Conservation (phyloP, 2,797 vertebrate species). For the Periparus ater region DNA sequence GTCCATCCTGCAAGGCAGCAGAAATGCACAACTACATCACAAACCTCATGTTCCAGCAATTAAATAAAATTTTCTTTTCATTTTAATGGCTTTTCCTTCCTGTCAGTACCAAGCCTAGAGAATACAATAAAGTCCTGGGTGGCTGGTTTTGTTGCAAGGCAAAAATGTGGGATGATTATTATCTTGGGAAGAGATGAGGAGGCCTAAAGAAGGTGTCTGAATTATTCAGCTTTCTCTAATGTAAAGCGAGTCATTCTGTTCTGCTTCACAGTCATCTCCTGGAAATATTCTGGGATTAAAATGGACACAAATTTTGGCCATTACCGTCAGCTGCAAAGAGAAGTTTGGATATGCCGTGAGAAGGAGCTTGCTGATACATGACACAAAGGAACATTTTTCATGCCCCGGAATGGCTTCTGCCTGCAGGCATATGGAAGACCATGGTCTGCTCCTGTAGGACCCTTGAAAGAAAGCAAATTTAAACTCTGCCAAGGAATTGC, state of each 20-base stretch:
- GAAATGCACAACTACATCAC: not conserved
- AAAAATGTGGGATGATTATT: constrained; percentile 27
- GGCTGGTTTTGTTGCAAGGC: not conserved
- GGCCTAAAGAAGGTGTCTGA: not conserved
- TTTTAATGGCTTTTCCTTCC: not conserved
- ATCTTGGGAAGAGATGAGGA: constrained; percentile 2
- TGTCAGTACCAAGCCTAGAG: not conserved
- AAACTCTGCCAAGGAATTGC: not conserved
- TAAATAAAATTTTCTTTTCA: not conserved
- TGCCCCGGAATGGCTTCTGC: not conserved
- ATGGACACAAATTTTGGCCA: not conserved
- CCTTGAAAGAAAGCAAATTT: not conserved
- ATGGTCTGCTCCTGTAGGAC: not conserved
- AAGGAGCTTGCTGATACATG: not conserved
- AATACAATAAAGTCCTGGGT: not conserved
- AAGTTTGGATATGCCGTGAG: not conserved
- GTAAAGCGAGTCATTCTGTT: not conserved
- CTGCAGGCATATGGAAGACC: not conserved
- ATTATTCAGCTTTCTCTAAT: constrained; percentile 11
- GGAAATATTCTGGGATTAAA: not conserved
- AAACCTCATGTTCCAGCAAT: not conserved
- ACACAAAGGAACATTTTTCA: not conserved
- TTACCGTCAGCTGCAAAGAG: not conserved
- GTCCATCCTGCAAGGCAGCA: not conserved
- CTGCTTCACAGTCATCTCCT: not conserved